Evolutionary conservation across 2,797 vertebrate species (phyloP).

Genomic region (Crocidura indochinensis): DNA sequence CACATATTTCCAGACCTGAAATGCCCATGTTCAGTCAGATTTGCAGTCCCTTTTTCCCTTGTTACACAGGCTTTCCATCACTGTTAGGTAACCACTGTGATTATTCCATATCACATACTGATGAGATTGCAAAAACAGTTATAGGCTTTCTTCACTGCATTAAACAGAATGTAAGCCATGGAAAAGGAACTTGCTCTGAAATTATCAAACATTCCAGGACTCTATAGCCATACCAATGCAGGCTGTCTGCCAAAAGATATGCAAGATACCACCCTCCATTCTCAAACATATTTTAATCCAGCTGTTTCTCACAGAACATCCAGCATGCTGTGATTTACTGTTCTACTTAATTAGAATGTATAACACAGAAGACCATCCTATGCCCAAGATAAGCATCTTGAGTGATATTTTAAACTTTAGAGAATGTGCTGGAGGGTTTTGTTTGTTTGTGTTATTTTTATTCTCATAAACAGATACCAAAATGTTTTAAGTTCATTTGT

Average conservation of each 20-base stretch:
- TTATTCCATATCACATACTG: slow-evolving; percentile 89
- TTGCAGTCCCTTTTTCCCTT: slow-evolving; percentile 87
- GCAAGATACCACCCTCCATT: slow-evolving; percentile 74
- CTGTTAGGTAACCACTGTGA: slow-evolving; percentile 89
- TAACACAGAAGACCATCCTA: slow-evolving; percentile 72
- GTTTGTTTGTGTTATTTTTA: slow-evolving; percentile 38
- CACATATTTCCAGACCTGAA: slow-evolving; percentile 92
- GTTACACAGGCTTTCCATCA: slow-evolving; percentile 88
- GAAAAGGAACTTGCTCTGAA: slow-evolving; percentile 88
- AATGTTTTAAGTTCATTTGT: slow-evolving; percentile 21
- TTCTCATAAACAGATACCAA: slow-evolving; percentile 59
- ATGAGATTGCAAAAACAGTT: slow-evolving; percentile 89
- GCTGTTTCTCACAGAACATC: slow-evolving; percentile 87
- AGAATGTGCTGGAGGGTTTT: background rate
- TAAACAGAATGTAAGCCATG: slow-evolving; percentile 88
- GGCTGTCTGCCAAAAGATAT: slow-evolving; percentile 86
- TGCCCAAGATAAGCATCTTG: slow-evolving; percentile 75
- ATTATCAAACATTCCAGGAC: slow-evolving; percentile 87
- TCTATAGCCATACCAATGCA: slow-evolving; percentile 85
- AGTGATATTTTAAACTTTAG: slow-evolving; percentile 74
- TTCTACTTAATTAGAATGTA: slow-evolving; percentile 86
- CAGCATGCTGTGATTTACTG: slow-evolving; percentile 87
- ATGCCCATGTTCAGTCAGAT: slow-evolving; percentile 91
- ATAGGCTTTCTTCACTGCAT: slow-evolving; percentile 85
- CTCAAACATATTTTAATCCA: slow-evolving; percentile 89